A percentile compares a stretch with the other conserved stretches of the same genome.
Evolutionary conservation across 1,140 invertebrate species (phyloP).

Genomic region (Plodia interpunctella): DNA sequence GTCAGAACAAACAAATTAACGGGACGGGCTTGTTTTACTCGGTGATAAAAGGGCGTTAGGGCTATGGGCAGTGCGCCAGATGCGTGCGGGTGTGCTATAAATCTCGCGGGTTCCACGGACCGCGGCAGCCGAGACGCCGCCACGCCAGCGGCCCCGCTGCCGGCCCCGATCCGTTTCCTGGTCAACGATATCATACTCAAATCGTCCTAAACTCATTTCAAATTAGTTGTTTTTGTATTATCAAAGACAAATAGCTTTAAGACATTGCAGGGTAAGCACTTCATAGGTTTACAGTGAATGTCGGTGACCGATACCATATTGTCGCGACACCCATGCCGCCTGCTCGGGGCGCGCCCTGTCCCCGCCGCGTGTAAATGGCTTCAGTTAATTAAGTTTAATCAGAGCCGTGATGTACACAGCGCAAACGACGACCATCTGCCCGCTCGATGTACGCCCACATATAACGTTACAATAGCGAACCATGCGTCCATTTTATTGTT

Average conservation of each 20-base stretch:
- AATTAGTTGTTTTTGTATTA: not conserved
- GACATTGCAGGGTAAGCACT: constrained; percentile 2
- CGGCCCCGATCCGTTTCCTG: constrained; percentile 10
- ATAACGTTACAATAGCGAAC: constrained; percentile 47
- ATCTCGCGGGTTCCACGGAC: constrained; percentile 46
- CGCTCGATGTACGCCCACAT: constrained; percentile 58
- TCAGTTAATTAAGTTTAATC: constrained; percentile 77
- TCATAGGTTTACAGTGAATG: constrained; percentile 15
- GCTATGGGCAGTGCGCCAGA: constrained; percentile 56
- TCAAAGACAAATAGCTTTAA: not conserved
- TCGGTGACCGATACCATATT: constrained; percentile 31
- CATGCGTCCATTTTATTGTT: constrained; percentile 5
- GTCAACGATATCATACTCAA: not conserved
- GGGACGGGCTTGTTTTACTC: constrained; percentile 64
- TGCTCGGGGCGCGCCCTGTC: constrained; percentile 27
- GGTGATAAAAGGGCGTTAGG: constrained; percentile 70
- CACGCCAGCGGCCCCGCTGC: constrained; percentile 12
- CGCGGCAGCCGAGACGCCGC: constrained; percentile 19
- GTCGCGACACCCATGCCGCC: constrained; percentile 30
- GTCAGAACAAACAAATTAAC: constrained; percentile 75
- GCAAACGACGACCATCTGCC: constrained; percentile 55
- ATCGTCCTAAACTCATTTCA: constrained; percentile 1
- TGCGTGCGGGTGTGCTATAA: constrained; percentile 61
- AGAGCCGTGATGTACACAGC: constrained; percentile 46
- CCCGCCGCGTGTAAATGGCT: constrained; percentile 67